These are phyloP conservation scores for Ceriagrion tenellum DNA, from an alignment of 2,888 invertebrate genomes.

Conservation along the genomic window DNA sequence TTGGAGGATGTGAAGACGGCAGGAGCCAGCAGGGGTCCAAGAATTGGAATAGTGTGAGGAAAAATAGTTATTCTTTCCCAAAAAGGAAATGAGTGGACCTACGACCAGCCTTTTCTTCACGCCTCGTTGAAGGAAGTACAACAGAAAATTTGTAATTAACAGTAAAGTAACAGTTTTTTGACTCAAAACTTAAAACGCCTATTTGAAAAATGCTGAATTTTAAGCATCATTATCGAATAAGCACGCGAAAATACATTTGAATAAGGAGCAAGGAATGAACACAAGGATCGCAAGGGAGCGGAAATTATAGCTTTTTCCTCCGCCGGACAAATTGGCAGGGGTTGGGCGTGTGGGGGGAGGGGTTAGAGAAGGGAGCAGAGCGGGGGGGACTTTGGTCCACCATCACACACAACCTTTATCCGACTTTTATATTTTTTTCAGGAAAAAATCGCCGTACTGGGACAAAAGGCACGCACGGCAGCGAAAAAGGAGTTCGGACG, in stretches of 20 bases:
- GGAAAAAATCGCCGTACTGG: background rate
- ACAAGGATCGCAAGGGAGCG: background rate
- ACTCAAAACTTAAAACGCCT: no score
- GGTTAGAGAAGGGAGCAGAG: background rate
- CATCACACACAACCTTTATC: background rate
- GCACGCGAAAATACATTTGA: background rate
- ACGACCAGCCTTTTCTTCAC: no score
- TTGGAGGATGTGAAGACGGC: no score
- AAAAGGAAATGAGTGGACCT: no score
- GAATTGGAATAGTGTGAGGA: no score
- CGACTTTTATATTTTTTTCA: background rate
- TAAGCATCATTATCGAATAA: no score
- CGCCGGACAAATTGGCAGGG: background rate
- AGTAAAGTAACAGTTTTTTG: no score
- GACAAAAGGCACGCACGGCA: slow-evolving; percentile 19
- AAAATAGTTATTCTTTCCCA: no score
- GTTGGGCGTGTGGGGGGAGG: background rate
- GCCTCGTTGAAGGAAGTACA: no score
- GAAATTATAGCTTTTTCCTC: background rate
- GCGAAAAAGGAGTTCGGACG: background rate
- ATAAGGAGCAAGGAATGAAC: background rate
- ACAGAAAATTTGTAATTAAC: no score
- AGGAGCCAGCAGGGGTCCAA: no score
- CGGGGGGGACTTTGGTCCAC: background rate
- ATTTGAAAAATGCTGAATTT: no score